Evolutionary conservation across 23 tunicate species (phyloP).

Genomic region (Clavelina lepadiformis): DNA sequence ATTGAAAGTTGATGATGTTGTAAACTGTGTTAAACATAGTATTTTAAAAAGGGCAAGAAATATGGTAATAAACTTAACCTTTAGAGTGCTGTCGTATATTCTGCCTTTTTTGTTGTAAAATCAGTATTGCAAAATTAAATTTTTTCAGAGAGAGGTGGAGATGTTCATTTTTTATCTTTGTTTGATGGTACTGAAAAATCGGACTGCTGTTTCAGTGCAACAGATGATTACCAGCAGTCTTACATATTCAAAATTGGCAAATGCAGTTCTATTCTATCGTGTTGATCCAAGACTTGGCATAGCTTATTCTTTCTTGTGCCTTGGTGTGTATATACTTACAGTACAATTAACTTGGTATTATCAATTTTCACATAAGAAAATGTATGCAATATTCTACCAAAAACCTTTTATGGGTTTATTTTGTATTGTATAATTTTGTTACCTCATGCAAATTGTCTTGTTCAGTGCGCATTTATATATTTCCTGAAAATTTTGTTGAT

Average conservation of each 20-base stretch:
- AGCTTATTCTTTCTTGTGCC: conserved; percentile 42
- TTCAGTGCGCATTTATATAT: conserved; percentile 51
- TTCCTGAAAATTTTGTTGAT: conserved; percentile 72
- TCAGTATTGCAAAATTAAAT: background rate
- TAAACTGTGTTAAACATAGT: no score
- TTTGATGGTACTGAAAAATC: conserved; percentile 56
- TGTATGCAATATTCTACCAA: no score
- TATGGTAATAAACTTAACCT: no score
- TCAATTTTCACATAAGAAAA: no score
- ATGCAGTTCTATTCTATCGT: conserved; percentile 54
- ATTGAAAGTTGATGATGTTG: no score
- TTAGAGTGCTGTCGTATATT: background rate
- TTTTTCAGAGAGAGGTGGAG: conserved; percentile 58
- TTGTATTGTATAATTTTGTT: background rate
- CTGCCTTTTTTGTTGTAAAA: background rate
- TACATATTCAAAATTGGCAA: conserved; percentile 68
- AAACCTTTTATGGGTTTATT: no score
- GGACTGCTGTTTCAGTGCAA: conserved; percentile 60
- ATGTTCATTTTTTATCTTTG: conserved; percentile 55
- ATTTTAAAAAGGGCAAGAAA: no score
- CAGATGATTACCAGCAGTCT: conserved; percentile 63
- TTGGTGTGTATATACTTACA: no score
- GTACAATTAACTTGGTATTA: no score
- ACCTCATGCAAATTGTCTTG: background rate
- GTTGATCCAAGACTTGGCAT: conserved; percentile 42